Conservation (phyloP, 2,797 vertebrate genomes). For the Pterois miles region DNA sequence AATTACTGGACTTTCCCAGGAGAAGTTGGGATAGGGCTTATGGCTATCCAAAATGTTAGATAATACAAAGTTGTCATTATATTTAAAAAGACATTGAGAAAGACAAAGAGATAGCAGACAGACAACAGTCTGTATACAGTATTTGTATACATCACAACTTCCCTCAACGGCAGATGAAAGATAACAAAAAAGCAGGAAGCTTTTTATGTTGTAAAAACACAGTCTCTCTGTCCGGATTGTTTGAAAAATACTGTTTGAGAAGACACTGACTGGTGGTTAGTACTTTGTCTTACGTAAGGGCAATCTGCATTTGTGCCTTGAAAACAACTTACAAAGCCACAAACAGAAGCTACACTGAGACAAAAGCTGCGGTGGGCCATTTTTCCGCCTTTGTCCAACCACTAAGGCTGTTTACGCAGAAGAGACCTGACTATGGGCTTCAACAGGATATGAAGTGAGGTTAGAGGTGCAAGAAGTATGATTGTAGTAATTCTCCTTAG, state of each 20-base stretch:
- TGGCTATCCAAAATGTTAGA: fast-evolving
- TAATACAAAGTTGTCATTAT: neutral
- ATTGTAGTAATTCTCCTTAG: neutral
- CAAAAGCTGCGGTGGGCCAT: neutral
- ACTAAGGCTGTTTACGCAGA: constrained; percentile 31
- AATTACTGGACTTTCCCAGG: no score
- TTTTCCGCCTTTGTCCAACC: constrained; percentile 20
- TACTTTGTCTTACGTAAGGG: neutral
- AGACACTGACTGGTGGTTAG: neutral
- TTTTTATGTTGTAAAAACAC: neutral
- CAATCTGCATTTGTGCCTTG: neutral
- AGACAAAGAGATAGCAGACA: no score
- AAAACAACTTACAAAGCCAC: neutral
- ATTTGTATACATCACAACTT: neutral
- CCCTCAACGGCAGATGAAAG: neutral
- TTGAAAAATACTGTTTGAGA: neutral
- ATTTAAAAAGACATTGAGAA: neutral
- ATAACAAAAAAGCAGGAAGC: neutral
- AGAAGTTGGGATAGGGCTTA: no score
- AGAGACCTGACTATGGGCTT: neutral
- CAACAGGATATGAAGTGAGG: constrained; percentile 26
- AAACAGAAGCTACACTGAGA: neutral
- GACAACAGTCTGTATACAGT: neutral
- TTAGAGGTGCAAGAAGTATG: neutral
- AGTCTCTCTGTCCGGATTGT: no score